Conservation (phyloP, 1,140 invertebrate genomes). For the Dufourea novaeangliae region DNA sequence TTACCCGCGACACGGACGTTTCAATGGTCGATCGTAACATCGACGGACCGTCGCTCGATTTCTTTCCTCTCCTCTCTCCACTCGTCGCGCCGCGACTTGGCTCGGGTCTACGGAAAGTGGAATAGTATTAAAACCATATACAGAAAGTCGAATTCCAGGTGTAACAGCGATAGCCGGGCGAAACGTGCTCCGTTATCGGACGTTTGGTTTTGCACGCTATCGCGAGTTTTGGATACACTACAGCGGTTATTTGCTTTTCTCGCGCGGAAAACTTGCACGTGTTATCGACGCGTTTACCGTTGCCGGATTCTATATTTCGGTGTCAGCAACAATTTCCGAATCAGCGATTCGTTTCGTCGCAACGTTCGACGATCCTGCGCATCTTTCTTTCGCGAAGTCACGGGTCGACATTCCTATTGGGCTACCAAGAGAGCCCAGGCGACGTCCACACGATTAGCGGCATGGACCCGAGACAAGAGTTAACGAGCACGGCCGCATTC, state of each 20-base stretch:
- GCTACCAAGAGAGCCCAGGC: too few relatives aligned
- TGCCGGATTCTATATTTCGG: too few relatives aligned
- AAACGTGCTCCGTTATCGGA: slow-evolving; percentile 15
- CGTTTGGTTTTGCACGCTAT: background rate
- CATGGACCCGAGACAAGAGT: too few relatives aligned
- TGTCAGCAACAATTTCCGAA: too few relatives aligned
- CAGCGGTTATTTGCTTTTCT: background rate
- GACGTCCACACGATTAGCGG: too few relatives aligned
- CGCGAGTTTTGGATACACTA: background rate
- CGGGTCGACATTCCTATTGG: too few relatives aligned
- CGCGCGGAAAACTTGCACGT: background rate
- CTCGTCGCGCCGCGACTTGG: too few relatives aligned
- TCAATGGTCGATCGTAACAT: background rate
- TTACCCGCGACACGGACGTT: background rate
- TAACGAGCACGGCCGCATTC: too few relatives aligned
- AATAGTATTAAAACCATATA: background rate
- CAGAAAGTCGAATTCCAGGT: background rate
- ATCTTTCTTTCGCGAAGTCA: too few relatives aligned
- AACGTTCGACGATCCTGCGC: too few relatives aligned
- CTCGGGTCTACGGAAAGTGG: background rate
- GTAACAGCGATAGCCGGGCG: slow-evolving; percentile 6
- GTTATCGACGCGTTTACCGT: too few relatives aligned
- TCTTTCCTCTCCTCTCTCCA: background rate
- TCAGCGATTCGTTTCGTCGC: too few relatives aligned
- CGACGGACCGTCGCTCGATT: background rate